A percentile compares a stretch with the other conserved stretches of the same genome.
Conservation (phyloP, 2,113 vertebrate species). For the Eurypyga helias region DNA sequence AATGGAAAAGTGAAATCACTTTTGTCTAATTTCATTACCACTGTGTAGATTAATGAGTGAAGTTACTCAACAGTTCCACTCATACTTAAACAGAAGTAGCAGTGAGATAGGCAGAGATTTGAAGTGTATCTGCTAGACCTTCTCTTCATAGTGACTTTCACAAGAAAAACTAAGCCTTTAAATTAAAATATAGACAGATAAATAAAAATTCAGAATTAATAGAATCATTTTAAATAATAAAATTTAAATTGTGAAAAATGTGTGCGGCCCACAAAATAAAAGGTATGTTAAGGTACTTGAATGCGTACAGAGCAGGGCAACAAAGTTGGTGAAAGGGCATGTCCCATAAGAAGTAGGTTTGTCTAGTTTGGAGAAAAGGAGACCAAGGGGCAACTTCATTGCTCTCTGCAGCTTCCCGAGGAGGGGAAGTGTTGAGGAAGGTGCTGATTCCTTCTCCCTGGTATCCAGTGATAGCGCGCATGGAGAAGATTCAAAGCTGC, state of each 20-base stretch:
- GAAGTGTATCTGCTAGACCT: not conserved
- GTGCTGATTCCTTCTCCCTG: not conserved
- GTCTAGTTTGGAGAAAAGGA: not conserved
- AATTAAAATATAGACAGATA: not conserved
- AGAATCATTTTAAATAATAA: not conserved
- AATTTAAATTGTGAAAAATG: not conserved
- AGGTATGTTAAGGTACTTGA: not conserved
- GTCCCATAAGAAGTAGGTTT: not conserved
- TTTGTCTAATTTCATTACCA: not conserved
- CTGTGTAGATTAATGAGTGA: not conserved
- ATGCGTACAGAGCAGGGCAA: not conserved
- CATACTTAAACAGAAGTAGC: not conserved
- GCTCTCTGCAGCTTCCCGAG: not conserved
- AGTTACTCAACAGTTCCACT: not conserved
- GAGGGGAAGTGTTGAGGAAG: not conserved
- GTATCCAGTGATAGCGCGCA: fast-evolving
- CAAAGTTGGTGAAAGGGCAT: not conserved
- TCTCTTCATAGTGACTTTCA: not conserved
- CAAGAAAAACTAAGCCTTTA: not conserved
- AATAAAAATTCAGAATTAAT: not conserved
- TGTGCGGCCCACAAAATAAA: not conserved
- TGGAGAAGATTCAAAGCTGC: not conserved
- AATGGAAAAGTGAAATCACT: not conserved
- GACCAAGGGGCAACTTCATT: not conserved
- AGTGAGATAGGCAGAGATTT: not conserved